A percentile compares a stretch with the other conserved stretches of the same genome.
phyloP scores from a whole-genome alignment of 1,140 invertebrate genomes.

The Scaptomyza graminum region DNA sequence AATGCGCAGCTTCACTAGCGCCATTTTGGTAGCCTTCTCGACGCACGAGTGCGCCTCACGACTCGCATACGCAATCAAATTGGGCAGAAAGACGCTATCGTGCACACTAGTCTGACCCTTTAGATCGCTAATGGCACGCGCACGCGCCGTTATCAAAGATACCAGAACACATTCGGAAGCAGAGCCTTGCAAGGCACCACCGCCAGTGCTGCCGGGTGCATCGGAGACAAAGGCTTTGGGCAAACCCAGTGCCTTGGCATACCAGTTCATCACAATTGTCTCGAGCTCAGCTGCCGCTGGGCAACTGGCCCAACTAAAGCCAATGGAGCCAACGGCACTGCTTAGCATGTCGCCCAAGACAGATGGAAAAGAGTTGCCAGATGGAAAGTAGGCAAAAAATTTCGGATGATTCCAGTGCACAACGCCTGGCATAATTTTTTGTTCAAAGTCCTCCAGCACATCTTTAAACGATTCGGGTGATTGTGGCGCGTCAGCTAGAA shows the following conservation, averaged over 20 bases:
- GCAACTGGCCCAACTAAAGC: constrained; percentile 96
- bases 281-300: constrained; percentile 94
- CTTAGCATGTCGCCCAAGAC: constrained; percentile 97
- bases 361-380: constrained; percentile 97
- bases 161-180: constrained; percentile 95
- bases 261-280: constrained; percentile 89
- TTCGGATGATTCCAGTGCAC: constrained; percentile 98
- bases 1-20: constrained; percentile 93
- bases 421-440: constrained; percentile 96
- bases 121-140: constrained; percentile 89
- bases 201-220: constrained; percentile 86
- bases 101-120: constrained; percentile 83
- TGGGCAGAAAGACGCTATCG: constrained; percentile 91
- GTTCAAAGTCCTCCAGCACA: constrained; percentile 95
- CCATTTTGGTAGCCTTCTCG: constrained; percentile 97
- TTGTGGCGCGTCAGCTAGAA: constrained; percentile 88
- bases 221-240: constrained; percentile 85
- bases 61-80: constrained; percentile 92
- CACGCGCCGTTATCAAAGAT: constrained; percentile 91
- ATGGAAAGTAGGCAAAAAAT: constrained; percentile 98
- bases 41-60: constrained; percentile 96
- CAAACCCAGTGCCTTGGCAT: constrained; percentile 86
- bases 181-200: constrained; percentile 92
- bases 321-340: constrained; percentile 95
- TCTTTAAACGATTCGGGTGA: constrained; percentile 92